Conservation (phyloP, 2,113 vertebrate genomes). For the Nothobranchius furzeri region DNA sequence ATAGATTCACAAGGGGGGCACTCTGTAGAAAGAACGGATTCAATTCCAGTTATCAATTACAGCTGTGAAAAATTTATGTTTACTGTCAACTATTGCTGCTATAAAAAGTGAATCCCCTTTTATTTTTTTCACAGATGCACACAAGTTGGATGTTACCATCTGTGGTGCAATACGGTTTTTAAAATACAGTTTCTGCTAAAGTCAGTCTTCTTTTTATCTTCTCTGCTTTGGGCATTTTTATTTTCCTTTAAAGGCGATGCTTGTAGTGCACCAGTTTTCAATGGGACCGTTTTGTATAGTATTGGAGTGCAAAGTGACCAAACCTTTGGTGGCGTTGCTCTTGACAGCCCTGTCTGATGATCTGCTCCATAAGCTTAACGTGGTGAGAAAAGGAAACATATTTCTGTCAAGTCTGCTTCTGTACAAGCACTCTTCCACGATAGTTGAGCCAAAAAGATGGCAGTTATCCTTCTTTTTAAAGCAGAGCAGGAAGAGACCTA, state of each 20-base stretch:
- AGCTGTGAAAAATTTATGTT: constrained; percentile 22
- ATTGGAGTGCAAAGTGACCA: background rate
- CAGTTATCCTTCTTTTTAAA: constrained; percentile 37
- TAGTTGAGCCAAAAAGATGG: constrained; percentile 31
- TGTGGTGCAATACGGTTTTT: background rate
- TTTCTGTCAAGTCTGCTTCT: constrained; percentile 15
- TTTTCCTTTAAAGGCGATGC: constrained; percentile 1
- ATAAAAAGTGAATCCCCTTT: background rate
- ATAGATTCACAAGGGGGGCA: constrained; percentile 13
- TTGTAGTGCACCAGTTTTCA: constrained; percentile 13
- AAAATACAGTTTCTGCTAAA: too few species aligned
- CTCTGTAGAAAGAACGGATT: constrained; percentile 15
- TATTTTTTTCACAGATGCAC: constrained; percentile 3
- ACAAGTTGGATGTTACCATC: background rate
- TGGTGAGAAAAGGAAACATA: constrained; percentile 23
- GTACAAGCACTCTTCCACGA: constrained; percentile 22
- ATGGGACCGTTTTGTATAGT: background rate
- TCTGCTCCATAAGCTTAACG: constrained; percentile 15
- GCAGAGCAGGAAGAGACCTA: constrained; percentile 51
- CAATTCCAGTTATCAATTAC: constrained; percentile 26
- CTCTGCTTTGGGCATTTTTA: background rate
- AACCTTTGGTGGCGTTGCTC: constrained; percentile 5
- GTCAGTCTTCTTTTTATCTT: constrained; percentile 1
- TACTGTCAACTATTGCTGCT: constrained; percentile 2
- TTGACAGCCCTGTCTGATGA: constrained; percentile 17